Evolutionary conservation across 2,113 vertebrate species (phyloP).

Genomic region (Pandion haliaetus): DNA sequence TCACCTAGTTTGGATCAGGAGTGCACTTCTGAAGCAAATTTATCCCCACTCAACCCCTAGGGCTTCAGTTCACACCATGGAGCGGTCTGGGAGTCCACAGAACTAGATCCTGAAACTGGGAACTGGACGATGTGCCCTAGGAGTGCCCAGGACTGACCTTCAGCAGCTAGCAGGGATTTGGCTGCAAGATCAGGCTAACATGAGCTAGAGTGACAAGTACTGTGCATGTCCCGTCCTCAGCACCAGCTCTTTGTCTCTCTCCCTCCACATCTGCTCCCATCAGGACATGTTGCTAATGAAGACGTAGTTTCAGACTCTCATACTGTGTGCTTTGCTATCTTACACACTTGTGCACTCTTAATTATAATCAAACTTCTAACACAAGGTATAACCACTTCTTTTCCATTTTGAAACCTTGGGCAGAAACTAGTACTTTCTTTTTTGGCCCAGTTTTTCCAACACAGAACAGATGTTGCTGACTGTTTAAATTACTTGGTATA

Average conservation of each 20-base stretch:
- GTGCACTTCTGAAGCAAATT: not conserved
- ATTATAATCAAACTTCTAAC: not conserved
- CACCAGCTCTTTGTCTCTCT: not conserved
- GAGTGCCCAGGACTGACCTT: not conserved
- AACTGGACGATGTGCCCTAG: not conserved
- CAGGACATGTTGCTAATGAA: not conserved
- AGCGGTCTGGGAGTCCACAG: not conserved
- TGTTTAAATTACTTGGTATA: not conserved
- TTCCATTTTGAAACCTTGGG: not conserved
- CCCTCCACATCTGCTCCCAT: not conserved
- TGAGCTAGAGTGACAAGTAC: rapidly evolving
- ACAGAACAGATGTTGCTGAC: not conserved
- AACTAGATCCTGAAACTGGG: not conserved
- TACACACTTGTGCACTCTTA: not conserved
- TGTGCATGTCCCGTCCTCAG: rapidly evolving
- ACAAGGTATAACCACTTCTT: not conserved
- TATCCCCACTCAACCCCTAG: not conserved
- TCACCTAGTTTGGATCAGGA: not conserved
- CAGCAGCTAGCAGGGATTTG: not conserved
- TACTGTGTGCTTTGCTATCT: not conserved
- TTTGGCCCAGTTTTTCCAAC: not conserved
- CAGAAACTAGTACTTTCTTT: not conserved
- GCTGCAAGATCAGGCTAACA: not conserved
- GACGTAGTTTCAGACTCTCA: not conserved
- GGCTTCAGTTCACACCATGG: not conserved